Percentiles rank a stretch among this genome's conserved stretches.
phyloP scores from a whole-genome alignment of 1,140 invertebrate genomes.

The Olivierus martensii region DNA sequence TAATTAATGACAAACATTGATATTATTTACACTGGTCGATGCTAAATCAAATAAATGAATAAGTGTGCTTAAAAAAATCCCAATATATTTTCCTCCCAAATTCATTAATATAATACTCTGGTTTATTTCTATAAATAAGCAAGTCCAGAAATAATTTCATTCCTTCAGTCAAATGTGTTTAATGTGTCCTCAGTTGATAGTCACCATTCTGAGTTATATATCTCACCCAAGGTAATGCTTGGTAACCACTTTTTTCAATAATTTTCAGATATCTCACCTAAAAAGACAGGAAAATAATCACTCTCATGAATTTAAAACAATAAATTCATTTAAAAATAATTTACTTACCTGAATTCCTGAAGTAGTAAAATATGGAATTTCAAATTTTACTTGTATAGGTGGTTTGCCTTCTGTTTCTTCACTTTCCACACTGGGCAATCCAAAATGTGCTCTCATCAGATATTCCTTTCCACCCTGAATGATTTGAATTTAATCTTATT shows the following conservation, averaged over 20 bases:
- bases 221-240: slow-evolving; percentile 96
- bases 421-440: slow-evolving; percentile 89
- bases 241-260: slow-evolving; percentile 99
- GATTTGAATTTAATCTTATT: too few relatives aligned
- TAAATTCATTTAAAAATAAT: slow-evolving; percentile 1
- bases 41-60: too few relatives aligned
- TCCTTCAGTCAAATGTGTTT: slow-evolving; percentile 19
- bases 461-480: slow-evolving; percentile 89
- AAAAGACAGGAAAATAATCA: neutral
- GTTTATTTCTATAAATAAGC: too few relatives aligned
- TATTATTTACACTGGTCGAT: too few relatives aligned
- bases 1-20: too few relatives aligned
- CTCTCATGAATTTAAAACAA: neutral
- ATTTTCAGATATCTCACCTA: slow-evolving; percentile 80
- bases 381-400: slow-evolving; percentile 98
- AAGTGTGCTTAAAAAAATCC: too few relatives aligned
- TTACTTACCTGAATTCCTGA: slow-evolving; percentile 83
- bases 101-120: too few relatives aligned
- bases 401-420: slow-evolving; percentile 95
- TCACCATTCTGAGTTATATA: slow-evolving; percentile 99
- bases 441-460: slow-evolving; percentile 97
- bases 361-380: slow-evolving; percentile 99
- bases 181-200: slow-evolving; percentile 93
- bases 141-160: neutral
- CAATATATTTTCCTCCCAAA: too few relatives aligned